These are phyloP conservation scores for Hyaena hyaena DNA, from an alignment of 2,113 vertebrate genomes.

Conservation along the genomic window DNA sequence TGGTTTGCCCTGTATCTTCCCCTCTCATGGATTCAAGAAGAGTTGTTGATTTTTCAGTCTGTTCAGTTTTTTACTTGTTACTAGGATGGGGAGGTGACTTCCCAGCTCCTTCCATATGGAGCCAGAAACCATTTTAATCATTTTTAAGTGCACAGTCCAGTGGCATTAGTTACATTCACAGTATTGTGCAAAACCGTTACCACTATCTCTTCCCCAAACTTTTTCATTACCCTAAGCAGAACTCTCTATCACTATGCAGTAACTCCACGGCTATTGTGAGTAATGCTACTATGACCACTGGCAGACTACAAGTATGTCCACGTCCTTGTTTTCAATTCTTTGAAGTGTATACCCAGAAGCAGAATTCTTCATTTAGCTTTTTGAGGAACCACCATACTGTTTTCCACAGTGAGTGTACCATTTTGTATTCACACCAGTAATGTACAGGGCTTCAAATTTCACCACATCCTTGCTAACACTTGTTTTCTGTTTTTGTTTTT, in stretches of 20 bases:
- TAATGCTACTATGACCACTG: not conserved
- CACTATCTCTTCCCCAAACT: not conserved
- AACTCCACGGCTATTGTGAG: too few species aligned
- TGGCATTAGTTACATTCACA: not conserved
- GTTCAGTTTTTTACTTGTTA: not conserved
- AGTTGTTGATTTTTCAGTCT: not conserved
- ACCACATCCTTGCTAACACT: too few species aligned
- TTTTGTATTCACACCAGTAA: not conserved
- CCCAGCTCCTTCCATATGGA: not conserved
- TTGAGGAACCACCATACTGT: not conserved
- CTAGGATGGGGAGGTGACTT: not conserved
- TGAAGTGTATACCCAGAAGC: not conserved
- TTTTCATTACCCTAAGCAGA: not conserved
- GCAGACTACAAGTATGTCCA: not conserved
- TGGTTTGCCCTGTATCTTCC: not conserved
- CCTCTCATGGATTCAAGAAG: not conserved
- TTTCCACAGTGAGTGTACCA: not conserved
- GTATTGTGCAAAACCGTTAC: not conserved
- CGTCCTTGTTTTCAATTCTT: not conserved
- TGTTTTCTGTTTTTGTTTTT: not conserved
- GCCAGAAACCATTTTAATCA: not conserved
- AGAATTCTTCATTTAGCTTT: not conserved
- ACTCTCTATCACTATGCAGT: too few species aligned
- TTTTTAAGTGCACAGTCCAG: not conserved
- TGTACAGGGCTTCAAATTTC: not conserved